Conservation (phyloP, 1,140 invertebrate species). For the Drosophila seguyi region DNA sequence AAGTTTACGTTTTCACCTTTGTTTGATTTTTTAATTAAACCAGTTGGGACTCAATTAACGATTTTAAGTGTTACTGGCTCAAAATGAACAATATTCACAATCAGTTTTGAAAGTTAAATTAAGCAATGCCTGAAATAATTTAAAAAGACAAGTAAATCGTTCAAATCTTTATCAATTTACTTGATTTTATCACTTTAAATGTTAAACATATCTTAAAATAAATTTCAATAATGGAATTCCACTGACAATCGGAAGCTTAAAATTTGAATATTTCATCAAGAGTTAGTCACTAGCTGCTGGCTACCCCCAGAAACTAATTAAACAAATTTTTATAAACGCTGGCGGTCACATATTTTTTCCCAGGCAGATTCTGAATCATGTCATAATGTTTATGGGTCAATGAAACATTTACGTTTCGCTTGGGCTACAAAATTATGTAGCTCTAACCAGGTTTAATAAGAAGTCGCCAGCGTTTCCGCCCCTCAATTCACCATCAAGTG, state of each 20-base stretch:
- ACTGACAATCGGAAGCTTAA: slow-evolving; percentile 7
- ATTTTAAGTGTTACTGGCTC: slow-evolving; percentile 1
- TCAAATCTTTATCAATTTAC: not conserved
- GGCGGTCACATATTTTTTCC: slow-evolving; percentile 9
- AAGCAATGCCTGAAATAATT: not conserved
- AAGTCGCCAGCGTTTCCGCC: slow-evolving; percentile 42
- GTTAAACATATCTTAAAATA: not conserved
- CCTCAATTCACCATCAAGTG: slow-evolving; percentile 26
- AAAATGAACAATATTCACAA: slow-evolving; percentile 8
- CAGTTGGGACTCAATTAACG: slow-evolving; percentile 13
- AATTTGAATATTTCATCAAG: not conserved
- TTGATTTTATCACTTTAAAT: not conserved
- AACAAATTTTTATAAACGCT: slow-evolving; percentile 33
- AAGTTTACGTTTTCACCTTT: slow-evolving; percentile 29
- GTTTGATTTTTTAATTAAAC: slow-evolving; percentile 20
- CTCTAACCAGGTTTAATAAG: slow-evolving; percentile 37
- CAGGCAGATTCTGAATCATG: slow-evolving; percentile 32
- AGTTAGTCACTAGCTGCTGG: slow-evolving; percentile 14
- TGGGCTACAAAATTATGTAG: slow-evolving; percentile 23
- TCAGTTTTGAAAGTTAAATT: slow-evolving; percentile 6
- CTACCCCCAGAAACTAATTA: slow-evolving; percentile 14
- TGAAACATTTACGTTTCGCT: slow-evolving; percentile 22
- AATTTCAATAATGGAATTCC: not conserved
- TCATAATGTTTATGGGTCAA: slow-evolving; percentile 34
- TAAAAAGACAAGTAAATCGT: not conserved